Conservation (phyloP, 2,797 vertebrate genomes). For the Oryzias dopingdopingensis region DNA sequence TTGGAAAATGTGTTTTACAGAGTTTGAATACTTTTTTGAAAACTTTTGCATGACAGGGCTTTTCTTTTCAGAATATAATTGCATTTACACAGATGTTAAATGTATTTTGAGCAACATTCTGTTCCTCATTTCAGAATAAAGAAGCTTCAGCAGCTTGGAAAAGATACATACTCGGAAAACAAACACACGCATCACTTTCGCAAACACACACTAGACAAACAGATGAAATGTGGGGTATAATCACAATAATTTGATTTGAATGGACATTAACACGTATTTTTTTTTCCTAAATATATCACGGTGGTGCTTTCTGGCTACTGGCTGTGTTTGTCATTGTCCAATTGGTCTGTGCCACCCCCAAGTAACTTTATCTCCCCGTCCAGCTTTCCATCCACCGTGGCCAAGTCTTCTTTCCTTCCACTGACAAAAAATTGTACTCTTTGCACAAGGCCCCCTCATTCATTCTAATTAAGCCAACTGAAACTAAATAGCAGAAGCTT, state of each 20-base stretch:
- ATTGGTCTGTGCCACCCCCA: conserved; percentile 62
- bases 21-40: background rate
- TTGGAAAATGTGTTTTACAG: conserved; percentile 9
- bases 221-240: conserved; percentile 51
- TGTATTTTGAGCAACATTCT: conserved; percentile 24
- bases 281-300: conserved; percentile 61
- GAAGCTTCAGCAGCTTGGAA: conserved; percentile 2
- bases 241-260: conserved; percentile 65
- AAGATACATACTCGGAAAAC: conserved; percentile 14
- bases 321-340: conserved; percentile 69
- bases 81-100: conserved; percentile 16
- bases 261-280: conserved; percentile 66
- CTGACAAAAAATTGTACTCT: conserved; percentile 60
- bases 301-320: conserved; percentile 44
- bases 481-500: conserved; percentile 79
- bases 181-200: conserved; percentile 25
- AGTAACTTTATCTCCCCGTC: conserved; percentile 74
- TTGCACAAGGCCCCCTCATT: conserved; percentile 72
- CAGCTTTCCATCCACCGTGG: conserved; percentile 69
- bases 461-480: conserved; percentile 82
- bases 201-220: conserved; percentile 22
- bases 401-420: conserved; percentile 59
- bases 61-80: conserved; percentile 16
- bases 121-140: conserved; percentile 2
- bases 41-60: background rate